Percentiles rank a stretch among this genome's conserved stretches.
Conservation (phyloP, 2,888 invertebrate genomes). For the Amiota minor region DNA sequence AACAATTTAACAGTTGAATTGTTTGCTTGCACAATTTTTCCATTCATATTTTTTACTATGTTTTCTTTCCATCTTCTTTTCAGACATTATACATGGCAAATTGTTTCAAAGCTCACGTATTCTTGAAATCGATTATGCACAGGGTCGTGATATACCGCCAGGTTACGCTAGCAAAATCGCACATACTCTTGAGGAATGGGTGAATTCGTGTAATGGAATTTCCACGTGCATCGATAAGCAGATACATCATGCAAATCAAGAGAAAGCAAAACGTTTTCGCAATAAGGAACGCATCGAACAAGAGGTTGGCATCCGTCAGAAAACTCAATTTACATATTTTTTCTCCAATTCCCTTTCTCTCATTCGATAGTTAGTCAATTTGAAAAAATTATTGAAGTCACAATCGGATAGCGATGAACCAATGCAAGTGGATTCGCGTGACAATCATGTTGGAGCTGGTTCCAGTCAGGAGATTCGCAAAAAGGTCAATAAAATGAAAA, state of each 20-base stretch:
- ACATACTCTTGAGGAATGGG: constrained; percentile 89
- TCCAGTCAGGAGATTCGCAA: constrained; percentile 71
- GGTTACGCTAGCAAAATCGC: constrained; percentile 88
- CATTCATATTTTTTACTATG: constrained; percentile 32
- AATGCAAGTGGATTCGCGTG: constrained; percentile 83
- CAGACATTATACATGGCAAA: constrained; percentile 95
- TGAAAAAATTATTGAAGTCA: constrained; percentile 90
- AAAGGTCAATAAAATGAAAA: constrained; percentile 71
- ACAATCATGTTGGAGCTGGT: constrained; percentile 76
- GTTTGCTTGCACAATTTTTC: constrained; percentile 16
- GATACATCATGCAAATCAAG: constrained; percentile 88
- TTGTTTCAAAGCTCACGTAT: constrained; percentile 95
- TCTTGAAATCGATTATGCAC: constrained; percentile 93
- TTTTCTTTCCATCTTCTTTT: constrained; percentile 49
- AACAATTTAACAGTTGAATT: constrained; percentile 20
- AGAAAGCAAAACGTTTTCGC: constrained; percentile 85
- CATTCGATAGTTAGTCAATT: constrained; percentile 82
- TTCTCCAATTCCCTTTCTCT: background rate
- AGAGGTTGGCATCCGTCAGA: constrained; percentile 78
- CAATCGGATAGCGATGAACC: constrained; percentile 91
- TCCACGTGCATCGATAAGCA: constrained; percentile 91
- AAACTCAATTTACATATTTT: background rate
- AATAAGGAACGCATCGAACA: constrained; percentile 88
- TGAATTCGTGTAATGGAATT: constrained; percentile 90
- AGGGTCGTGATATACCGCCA: constrained; percentile 91